phyloP scores from a whole-genome alignment of 2,888 invertebrate genomes.

The Limenitis camilla region DNA sequence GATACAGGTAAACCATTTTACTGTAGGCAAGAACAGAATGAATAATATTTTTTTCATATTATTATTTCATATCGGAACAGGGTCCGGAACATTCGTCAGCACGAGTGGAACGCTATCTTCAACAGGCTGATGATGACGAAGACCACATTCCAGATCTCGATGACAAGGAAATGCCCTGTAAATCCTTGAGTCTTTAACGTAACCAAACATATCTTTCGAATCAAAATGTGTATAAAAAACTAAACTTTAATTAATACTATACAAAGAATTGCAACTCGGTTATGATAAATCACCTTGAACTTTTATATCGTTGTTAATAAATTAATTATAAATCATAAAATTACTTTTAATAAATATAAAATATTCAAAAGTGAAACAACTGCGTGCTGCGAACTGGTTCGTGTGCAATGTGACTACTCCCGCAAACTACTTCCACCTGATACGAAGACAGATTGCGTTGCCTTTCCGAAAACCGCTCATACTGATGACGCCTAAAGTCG shows the following conservation, averaged over 20 bases:
- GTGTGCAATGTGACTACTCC: constrained; percentile 83
- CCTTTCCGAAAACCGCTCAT: constrained; percentile 88
- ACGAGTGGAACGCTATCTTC: constrained; percentile 80
- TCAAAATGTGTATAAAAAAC: too few species aligned
- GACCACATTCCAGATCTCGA: constrained; percentile 75
- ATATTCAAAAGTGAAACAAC: constrained; percentile 73
- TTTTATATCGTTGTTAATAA: too few species aligned
- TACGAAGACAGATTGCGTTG: constrained; percentile 83
- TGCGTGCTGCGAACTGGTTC: constrained; percentile 82
- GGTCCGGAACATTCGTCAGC: constrained; percentile 81
- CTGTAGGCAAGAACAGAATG: too few species aligned
- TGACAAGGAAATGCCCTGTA: constrained; percentile 67
- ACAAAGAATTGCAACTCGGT: too few species aligned
- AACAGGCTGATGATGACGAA: constrained; percentile 77
- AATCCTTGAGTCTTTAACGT: constrained; percentile 26
- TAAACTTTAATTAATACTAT: too few species aligned
- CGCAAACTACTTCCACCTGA: constrained; percentile 84
- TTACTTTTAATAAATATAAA: too few species aligned
- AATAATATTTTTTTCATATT: too few species aligned
- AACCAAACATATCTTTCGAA: neutral
- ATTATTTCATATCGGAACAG: constrained; percentile 43
- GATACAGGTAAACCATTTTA: too few species aligned
- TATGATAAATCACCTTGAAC: too few species aligned
- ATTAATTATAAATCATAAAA: too few species aligned
- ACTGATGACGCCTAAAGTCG: constrained; percentile 84